phyloP scores from a whole-genome alignment of 2,888 invertebrate species.

The Drosophila nigritarsus region DNA sequence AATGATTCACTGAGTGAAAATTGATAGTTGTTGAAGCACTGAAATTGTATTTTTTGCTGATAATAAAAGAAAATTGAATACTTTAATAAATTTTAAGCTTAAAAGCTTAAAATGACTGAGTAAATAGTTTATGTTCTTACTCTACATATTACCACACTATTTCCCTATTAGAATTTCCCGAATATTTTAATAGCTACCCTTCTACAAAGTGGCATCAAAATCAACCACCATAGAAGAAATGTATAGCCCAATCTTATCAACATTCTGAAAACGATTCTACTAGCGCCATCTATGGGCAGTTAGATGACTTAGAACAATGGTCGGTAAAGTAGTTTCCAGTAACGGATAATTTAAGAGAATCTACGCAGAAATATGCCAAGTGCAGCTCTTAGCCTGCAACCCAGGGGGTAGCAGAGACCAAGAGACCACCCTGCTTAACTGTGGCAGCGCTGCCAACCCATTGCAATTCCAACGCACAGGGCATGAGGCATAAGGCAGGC shows the following conservation, averaged over 20 bases:
- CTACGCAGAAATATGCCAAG: slow-evolving; percentile 36
- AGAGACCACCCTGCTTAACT: background rate
- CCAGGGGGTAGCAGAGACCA: slow-evolving; percentile 30
- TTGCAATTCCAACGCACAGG: slow-evolving; percentile 25
- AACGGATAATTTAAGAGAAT: slow-evolving; percentile 76
- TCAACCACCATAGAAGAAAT: slow-evolving; percentile 15
- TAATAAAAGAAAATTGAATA: background rate
- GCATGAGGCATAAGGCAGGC: slow-evolving; percentile 7
- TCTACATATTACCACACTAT: background rate
- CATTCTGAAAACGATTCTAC: background rate
- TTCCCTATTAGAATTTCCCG: background rate
- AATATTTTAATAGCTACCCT: background rate
- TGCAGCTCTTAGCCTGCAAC: slow-evolving; percentile 46
- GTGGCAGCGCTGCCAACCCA: slow-evolving; percentile 57
- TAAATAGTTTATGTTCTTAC: background rate
- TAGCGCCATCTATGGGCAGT: slow-evolving; percentile 70
- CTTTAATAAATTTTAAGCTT: background rate
- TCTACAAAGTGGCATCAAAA: background rate
- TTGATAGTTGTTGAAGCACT: background rate
- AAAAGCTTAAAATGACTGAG: no score
- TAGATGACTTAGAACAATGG: slow-evolving; percentile 41
- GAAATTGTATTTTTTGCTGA: background rate
- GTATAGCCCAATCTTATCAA: slow-evolving; percentile 11
- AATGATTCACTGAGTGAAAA: background rate
- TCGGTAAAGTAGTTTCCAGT: slow-evolving; percentile 69